phyloP scores from a whole-genome alignment of 2,888 invertebrate species.

The Parelbella ahira region DNA sequence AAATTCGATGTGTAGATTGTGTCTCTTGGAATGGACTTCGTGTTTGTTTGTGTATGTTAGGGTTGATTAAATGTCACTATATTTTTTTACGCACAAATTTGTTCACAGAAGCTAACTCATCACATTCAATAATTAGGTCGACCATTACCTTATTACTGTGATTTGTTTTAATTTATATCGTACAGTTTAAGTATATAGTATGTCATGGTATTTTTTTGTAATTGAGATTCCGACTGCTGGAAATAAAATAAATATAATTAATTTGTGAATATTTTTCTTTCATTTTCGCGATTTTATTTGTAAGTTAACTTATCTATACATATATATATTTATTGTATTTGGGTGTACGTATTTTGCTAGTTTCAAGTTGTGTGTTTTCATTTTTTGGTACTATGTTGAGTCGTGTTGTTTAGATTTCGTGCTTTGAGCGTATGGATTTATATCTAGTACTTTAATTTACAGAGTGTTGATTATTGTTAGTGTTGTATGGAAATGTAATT shows the following conservation, averaged over 20 bases:
- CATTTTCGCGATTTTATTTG: too few relatives aligned
- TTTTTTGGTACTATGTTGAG: slow-evolving; percentile 45
- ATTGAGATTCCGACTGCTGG: slow-evolving; percentile 52
- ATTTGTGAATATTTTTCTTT: slow-evolving; percentile 43
- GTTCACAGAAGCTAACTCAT: slow-evolving; percentile 40
- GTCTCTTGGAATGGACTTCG: slow-evolving; percentile 1
- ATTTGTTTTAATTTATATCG: slow-evolving; percentile 66
- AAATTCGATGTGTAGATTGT: background rate
- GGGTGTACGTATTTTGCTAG: too few relatives aligned
- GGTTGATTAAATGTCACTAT: slow-evolving; percentile 26
- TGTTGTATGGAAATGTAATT: slow-evolving; percentile 65
- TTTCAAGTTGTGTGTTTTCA: slow-evolving; percentile 38
- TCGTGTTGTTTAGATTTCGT: slow-evolving; percentile 61
- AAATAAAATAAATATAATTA: slow-evolving; percentile 28
- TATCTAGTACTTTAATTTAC: slow-evolving; percentile 61
- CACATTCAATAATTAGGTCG: slow-evolving; percentile 51
- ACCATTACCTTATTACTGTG: slow-evolving; percentile 73
- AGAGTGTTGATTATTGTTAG: slow-evolving; percentile 56
- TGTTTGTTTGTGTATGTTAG: slow-evolving; percentile 10
- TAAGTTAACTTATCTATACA: too few relatives aligned
- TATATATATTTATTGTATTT: slow-evolving; percentile 32
- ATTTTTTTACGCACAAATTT: slow-evolving; percentile 37
- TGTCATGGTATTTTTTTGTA: slow-evolving; percentile 40
- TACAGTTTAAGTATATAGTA: slow-evolving; percentile 39
- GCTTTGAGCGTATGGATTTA: slow-evolving; percentile 73